Evolutionary conservation across 2,888 invertebrate species (phyloP).

Genomic region (Macaria liturata): DNA sequence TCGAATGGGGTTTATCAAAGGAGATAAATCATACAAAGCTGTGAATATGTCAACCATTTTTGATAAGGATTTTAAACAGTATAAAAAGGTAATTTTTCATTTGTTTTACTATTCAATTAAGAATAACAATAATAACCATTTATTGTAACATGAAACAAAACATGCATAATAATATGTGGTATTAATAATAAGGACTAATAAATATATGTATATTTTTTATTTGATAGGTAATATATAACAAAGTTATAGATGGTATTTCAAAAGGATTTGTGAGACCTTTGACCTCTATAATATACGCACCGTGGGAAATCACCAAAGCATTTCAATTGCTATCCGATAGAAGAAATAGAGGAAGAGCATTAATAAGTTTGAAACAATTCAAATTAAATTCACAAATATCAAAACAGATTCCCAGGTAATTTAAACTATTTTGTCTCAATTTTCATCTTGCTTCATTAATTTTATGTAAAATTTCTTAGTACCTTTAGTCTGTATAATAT

Average conservation of each 20-base stretch:
- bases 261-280: constrained; percentile 32
- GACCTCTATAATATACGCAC: constrained; percentile 18
- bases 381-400: constrained; percentile 5
- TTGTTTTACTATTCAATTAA: too few relatives aligned
- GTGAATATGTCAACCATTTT: constrained; percentile 17
- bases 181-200: too few relatives aligned
- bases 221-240: constrained; percentile 17
- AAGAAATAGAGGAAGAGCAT: constrained; percentile 23
- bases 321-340: constrained; percentile 17
- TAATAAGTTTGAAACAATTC: constrained; percentile 20
- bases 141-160: too few relatives aligned
- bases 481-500: too few relatives aligned
- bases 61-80: background rate
- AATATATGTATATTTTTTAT: background rate
- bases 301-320: constrained; percentile 19
- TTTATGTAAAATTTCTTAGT: too few relatives aligned
- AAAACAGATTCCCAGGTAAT: constrained; percentile 9
- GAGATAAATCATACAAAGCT: constrained; percentile 2
- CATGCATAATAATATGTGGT: too few relatives aligned
- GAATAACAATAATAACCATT: too few relatives aligned
- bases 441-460: too few relatives aligned
- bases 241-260: constrained; percentile 25
- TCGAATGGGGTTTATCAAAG: background rate
- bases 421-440: too few relatives aligned
- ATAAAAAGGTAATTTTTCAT: constrained; percentile 26